Evolutionary conservation across 2,113 vertebrate genomes (phyloP).

Genomic region (Paedocypris sp.): DNA sequence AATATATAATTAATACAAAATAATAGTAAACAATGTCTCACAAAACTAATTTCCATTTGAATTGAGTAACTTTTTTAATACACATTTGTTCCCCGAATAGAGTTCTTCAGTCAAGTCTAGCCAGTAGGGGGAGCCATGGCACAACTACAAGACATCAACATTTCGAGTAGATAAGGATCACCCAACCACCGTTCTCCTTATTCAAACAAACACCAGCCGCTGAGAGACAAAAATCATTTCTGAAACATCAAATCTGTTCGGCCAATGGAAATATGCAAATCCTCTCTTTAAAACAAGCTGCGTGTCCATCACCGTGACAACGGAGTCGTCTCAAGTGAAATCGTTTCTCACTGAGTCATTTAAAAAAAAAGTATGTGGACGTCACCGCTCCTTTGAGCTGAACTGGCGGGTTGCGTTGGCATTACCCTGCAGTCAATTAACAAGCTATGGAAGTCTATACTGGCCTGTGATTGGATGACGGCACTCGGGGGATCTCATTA

Average conservation of each 20-base stretch:
- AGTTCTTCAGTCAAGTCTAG: neutral
- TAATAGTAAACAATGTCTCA: no score
- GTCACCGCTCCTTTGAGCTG: neutral
- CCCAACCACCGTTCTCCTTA: neutral
- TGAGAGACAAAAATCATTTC: neutral
- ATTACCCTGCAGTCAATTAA: conserved; percentile 25
- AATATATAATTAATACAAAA: no score
- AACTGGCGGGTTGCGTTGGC: neutral
- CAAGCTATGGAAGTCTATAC: neutral
- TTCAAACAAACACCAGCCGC: no score
- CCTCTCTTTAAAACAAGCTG: neutral
- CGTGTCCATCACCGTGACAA: neutral
- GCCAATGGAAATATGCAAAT: neutral
- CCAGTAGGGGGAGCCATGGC: conserved; percentile 21
- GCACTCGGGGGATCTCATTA: conserved; percentile 42
- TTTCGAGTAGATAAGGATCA: neutral
- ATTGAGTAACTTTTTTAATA: neutral
- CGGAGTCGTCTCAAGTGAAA: neutral
- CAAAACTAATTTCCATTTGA: no score
- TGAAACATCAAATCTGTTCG: neutral
- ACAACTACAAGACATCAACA: neutral
- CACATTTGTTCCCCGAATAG: neutral
- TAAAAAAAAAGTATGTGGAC: neutral
- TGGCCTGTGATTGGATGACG: neutral
- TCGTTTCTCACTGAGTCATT: neutral